A percentile compares a stretch with the other conserved stretches of the same genome.
Evolutionary conservation across 2,888 invertebrate species (phyloP).

Genomic region (Sinelater perroti): DNA sequence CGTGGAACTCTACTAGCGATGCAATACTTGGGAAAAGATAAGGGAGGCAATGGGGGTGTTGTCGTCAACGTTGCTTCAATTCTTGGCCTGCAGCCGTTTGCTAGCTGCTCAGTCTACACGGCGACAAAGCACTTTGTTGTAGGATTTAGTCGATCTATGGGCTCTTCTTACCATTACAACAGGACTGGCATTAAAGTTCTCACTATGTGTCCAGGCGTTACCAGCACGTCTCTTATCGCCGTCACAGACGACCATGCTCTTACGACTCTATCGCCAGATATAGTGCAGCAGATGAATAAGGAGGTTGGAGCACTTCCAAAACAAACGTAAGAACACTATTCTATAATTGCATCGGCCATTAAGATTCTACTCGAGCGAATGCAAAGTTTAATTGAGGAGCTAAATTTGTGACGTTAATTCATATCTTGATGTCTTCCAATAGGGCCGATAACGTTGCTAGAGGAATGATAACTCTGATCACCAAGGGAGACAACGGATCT

Average conservation of each 20-base stretch:
- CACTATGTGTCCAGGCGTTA: conserved; percentile 43
- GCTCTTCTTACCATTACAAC: conserved; percentile 49
- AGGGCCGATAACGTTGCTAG: conserved; percentile 49
- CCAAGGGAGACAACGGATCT: conserved; percentile 59
- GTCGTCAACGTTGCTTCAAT: conserved; percentile 72
- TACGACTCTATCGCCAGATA: conserved; percentile 39
- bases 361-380: not conserved
- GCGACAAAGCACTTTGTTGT: conserved; percentile 66
- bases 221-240: conserved; percentile 55
- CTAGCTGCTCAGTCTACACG: conserved; percentile 66
- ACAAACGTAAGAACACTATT: conserved; percentile 53
- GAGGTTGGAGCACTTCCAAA: conserved; percentile 51
- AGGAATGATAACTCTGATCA: conserved; percentile 25
- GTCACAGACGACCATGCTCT: conserved; percentile 31
- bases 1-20: conserved; percentile 62
- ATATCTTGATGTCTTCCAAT: too few species aligned
- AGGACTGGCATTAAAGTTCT: conserved; percentile 32
- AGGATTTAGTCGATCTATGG: conserved; percentile 63
- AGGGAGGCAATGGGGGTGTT: conserved; percentile 67
- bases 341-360: not conserved
- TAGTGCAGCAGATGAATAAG: conserved; percentile 46
- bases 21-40: conserved; percentile 67
- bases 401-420: too few species aligned
- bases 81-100: conserved; percentile 64
- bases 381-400: too few species aligned